These are phyloP conservation scores for Dexiosoma caninum DNA, from an alignment of 2,888 invertebrate genomes.

Conservation along the genomic window DNA sequence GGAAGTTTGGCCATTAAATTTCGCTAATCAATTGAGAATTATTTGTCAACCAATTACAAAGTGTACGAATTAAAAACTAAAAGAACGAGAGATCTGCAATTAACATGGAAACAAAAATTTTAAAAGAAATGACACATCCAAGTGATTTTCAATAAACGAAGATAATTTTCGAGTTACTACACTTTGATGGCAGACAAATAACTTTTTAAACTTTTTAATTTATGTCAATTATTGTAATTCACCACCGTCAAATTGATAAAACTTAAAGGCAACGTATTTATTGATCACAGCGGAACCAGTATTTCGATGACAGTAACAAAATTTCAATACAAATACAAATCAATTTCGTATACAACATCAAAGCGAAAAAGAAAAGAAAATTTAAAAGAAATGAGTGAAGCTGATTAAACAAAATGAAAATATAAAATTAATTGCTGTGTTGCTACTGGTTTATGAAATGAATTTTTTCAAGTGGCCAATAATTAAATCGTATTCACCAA, in stretches of 20 bases:
- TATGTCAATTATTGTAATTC: neutral
- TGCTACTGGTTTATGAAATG: constrained; percentile 44
- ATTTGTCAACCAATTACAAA: too few relatives aligned
- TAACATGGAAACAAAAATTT: too few relatives aligned
- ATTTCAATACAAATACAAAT: constrained; percentile 26
- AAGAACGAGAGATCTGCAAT: too few relatives aligned
- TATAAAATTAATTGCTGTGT: neutral
- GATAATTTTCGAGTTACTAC: too few relatives aligned
- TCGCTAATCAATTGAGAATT: too few relatives aligned
- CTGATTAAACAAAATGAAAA: constrained; percentile 4
- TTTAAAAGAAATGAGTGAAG: too few relatives aligned
- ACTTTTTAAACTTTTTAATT: too few relatives aligned
- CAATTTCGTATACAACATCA: neutral
- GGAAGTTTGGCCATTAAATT: too few relatives aligned
- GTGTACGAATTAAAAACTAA: too few relatives aligned
- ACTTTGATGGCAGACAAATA: too few relatives aligned
- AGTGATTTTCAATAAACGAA: too few relatives aligned
- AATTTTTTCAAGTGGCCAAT: neutral
- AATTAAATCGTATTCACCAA: constrained; percentile 15
- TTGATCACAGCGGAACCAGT: neutral
- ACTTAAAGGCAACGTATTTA: neutral
- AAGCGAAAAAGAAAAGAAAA: constrained; percentile 15
- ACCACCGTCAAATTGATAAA: neutral
- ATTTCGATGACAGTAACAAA: constrained; percentile 6
- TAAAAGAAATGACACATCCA: too few relatives aligned